phyloP scores from a whole-genome alignment of 2,113 vertebrate species.

The Hydrochoerus hydrochaeris region DNA sequence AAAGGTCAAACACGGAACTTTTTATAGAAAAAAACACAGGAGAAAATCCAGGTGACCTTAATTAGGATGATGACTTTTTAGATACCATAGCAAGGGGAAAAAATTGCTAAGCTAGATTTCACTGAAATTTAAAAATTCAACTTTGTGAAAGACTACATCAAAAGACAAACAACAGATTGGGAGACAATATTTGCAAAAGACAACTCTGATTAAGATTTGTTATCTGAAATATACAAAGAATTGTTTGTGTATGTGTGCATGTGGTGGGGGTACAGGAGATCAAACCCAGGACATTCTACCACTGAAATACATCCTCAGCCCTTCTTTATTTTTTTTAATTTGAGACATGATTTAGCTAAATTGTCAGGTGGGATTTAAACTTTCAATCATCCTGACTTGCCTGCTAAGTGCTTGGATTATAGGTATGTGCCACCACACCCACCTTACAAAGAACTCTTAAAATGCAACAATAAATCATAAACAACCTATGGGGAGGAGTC shows the following conservation, averaged over 20 bases:
- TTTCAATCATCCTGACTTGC: background rate
- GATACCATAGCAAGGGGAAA: no score
- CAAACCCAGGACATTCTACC: background rate
- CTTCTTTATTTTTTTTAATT: background rate
- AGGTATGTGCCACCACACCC: background rate
- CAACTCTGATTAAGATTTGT: background rate
- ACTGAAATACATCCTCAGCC: background rate
- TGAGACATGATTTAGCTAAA: background rate
- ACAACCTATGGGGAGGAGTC: background rate
- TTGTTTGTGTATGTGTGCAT: background rate
- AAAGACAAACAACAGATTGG: background rate
- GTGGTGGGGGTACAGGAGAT: background rate
- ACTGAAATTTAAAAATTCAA: background rate
- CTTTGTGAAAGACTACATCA: background rate
- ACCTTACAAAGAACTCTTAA: background rate
- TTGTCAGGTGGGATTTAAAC: background rate
- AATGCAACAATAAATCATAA: background rate
- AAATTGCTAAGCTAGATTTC: background rate
- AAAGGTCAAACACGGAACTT: background rate
- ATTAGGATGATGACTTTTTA: background rate
- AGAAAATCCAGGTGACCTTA: background rate
- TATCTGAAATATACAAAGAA: background rate
- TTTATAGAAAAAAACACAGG: background rate
- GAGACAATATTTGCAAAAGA: background rate
- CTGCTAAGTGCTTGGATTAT: background rate